phyloP scores from a whole-genome alignment of 1,140 invertebrate species.

The Heliconius hermathena region DNA sequence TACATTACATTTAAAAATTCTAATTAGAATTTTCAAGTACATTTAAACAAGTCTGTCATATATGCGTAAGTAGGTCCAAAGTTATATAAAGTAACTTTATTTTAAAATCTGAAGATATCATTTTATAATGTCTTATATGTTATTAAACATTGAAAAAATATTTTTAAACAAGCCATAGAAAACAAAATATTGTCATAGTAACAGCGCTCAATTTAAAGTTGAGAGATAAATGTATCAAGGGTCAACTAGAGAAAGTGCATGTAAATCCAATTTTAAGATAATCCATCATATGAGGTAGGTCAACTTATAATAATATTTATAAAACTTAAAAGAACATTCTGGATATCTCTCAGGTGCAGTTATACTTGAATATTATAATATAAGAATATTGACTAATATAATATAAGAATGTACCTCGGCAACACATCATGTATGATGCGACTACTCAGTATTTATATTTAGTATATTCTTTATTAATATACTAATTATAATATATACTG shows the following conservation, averaged over 20 bases:
- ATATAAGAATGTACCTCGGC: neutral
- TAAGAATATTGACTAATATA: neutral
- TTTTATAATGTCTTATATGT: neutral
- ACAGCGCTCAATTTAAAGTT: constrained; percentile 16
- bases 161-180: constrained; percentile 1
- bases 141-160: neutral
- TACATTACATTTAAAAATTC: constrained; percentile 3
- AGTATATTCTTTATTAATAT: neutral
- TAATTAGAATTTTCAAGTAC: constrained; percentile 5
- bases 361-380: neutral
- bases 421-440: too few relatives aligned
- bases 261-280: constrained; percentile 29
- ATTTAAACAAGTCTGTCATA: neutral
- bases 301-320: constrained; percentile 40
- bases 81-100: too few relatives aligned
- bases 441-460: too few relatives aligned
- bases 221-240: constrained; percentile 36
- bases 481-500: too few relatives aligned
- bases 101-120: neutral
- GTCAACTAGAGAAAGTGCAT: constrained; percentile 33
- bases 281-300: constrained; percentile 42
- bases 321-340: constrained; percentile 35
- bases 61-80: neutral
- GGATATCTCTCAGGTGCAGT: constrained; percentile 25
- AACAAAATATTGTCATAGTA: constrained; percentile 22